These are phyloP conservation scores for Antheraea assamensis DNA, from an alignment of 2,888 invertebrate genomes.

Conservation along the genomic window DNA sequence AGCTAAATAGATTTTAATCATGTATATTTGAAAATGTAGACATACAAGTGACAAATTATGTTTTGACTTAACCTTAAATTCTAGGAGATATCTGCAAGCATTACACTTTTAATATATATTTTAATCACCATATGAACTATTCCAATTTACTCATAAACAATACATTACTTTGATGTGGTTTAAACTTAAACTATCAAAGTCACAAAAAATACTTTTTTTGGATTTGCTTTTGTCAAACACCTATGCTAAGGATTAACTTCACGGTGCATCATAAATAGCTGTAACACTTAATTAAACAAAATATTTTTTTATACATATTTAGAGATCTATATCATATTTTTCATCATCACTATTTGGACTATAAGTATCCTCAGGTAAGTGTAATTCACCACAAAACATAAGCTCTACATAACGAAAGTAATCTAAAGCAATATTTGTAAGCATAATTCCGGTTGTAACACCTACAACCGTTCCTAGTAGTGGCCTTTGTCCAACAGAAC, in stretches of 20 bases:
- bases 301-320: conserved; percentile 31
- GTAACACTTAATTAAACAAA: background rate
- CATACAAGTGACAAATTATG: background rate
- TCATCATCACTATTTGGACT: conserved; percentile 79
- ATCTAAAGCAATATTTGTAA: conserved; percentile 84
- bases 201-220: background rate
- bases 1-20: conserved; percentile 1
- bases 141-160: background rate
- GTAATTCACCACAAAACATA: conserved; percentile 80
- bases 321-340: conserved; percentile 78
- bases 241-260: background rate
- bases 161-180: background rate
- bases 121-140: background rate
- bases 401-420: conserved; percentile 85
- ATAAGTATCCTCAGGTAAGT: conserved; percentile 70
- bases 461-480: conserved; percentile 86
- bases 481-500: conserved; percentile 87
- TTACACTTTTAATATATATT: background rate
- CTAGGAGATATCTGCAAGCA: background rate
- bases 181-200: background rate
- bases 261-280: background rate
- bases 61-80: background rate
- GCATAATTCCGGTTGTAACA: conserved; percentile 85
- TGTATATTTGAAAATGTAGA: conserved; percentile 2
- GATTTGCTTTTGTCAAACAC: background rate